A percentile compares a stretch with the other conserved stretches of the same genome.
Conservation (phyloP, 2,113 vertebrate genomes). For the Colaptes auratus region DNA sequence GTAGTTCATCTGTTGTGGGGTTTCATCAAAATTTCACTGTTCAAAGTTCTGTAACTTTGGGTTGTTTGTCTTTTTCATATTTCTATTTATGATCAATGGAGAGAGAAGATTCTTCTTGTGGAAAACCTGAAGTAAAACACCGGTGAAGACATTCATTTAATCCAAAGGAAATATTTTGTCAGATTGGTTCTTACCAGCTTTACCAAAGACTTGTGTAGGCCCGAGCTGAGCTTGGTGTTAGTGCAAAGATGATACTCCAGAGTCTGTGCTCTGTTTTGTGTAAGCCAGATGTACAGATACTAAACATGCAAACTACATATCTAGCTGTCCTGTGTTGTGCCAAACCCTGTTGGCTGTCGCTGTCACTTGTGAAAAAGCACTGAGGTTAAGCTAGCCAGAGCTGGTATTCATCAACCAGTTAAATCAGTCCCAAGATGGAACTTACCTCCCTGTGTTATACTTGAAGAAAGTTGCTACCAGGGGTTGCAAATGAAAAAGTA, state of each 20-base stretch:
- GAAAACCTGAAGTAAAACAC: background rate
- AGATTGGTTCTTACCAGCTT: background rate
- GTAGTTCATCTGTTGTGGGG: background rate
- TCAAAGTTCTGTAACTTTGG: background rate
- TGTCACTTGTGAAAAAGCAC: background rate
- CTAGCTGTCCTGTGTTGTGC: fast-evolving
- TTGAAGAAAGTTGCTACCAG: background rate
- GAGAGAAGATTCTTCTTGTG: background rate
- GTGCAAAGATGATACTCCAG: background rate
- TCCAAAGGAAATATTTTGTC: background rate
- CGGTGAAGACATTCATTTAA: background rate
- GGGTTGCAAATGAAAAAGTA: background rate
- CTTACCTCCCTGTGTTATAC: background rate
- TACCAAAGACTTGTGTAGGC: background rate
- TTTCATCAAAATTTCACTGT: background rate
- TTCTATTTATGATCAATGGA: background rate
- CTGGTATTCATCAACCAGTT: background rate
- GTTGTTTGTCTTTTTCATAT: background rate
- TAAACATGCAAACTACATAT: background rate
- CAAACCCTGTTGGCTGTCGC: background rate
- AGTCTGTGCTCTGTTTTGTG: background rate
- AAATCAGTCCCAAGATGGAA: background rate
- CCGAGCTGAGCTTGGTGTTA: background rate
- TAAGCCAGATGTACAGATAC: background rate
- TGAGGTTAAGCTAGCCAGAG: background rate